Percentiles rank a stretch among this genome's conserved stretches.
Evolutionary conservation across 1,140 invertebrate genomes (phyloP).

Genomic region (Gryllus bimaculatus): DNA sequence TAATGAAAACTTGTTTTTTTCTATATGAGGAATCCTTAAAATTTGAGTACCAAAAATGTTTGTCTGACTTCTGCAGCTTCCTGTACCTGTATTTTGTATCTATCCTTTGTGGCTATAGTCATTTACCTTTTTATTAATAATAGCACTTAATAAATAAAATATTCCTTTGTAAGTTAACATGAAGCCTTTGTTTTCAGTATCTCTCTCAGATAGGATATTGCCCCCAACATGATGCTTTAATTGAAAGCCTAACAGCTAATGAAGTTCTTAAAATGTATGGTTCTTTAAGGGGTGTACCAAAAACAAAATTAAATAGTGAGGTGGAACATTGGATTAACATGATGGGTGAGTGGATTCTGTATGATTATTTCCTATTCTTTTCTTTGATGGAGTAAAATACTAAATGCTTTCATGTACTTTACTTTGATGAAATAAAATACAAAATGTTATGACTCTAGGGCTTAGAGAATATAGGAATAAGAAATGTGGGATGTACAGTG

Average conservation of each 20-base stretch:
- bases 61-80: too few species aligned
- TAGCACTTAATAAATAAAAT: not conserved
- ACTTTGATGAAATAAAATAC: too few species aligned
- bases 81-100: too few species aligned
- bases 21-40: too few species aligned
- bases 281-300: slow-evolving; percentile 58
- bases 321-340: slow-evolving; percentile 43
- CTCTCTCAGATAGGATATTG: slow-evolving; percentile 58
- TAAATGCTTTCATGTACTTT: not conserved
- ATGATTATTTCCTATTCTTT: not conserved
- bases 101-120: not conserved
- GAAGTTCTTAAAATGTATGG: slow-evolving; percentile 69
- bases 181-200: slow-evolving; percentile 12
- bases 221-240: slow-evolving; percentile 75
- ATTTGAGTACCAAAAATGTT: too few species aligned
- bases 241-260: slow-evolving; percentile 67
- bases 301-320: slow-evolving; percentile 38
- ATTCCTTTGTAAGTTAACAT: not conserved
- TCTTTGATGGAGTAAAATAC: too few species aligned
- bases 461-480: slow-evolving; percentile 15
- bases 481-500: slow-evolving; percentile 56
- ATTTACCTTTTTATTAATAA: not conserved
- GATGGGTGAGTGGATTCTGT: slow-evolving; percentile 38
- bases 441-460: slow-evolving; percentile 28
- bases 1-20: too few species aligned